Evolutionary conservation across 1,140 invertebrate genomes (phyloP).

Genomic region (Zaprionus vittiger): DNA sequence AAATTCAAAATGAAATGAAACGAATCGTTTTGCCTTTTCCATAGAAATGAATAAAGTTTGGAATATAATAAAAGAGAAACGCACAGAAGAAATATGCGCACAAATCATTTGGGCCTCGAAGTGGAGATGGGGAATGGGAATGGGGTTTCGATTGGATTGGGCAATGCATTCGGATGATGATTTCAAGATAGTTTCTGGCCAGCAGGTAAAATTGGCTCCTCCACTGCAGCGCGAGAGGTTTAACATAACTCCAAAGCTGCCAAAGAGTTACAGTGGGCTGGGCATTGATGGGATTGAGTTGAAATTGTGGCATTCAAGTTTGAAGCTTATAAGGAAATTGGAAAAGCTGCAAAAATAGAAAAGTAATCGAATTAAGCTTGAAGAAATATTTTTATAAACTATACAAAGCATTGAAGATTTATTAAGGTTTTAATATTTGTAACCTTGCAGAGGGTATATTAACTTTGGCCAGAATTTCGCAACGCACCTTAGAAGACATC

Average conservation of each 20-base stretch:
- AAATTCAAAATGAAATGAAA: conserved; percentile 81
- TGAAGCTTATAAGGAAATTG: background rate
- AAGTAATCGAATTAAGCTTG: background rate
- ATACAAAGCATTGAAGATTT: background rate
- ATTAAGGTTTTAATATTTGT: too few species aligned
- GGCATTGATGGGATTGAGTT: conserved; percentile 3
- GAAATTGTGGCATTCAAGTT: background rate
- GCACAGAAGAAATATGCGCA: conserved; percentile 70
- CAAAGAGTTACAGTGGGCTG: conserved; percentile 38
- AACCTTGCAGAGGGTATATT: too few species aligned
- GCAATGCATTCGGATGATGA: conserved; percentile 29
- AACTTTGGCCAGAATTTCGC: too few species aligned
- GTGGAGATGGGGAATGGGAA: background rate
- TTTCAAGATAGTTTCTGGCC: conserved; percentile 52
- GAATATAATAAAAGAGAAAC: conserved; percentile 39
- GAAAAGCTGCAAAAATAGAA: background rate
- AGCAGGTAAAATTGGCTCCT: conserved; percentile 65
- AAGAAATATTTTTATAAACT: background rate
- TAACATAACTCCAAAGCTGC: conserved; percentile 45
- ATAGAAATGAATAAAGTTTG: conserved; percentile 74
- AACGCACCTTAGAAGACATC: too few species aligned
- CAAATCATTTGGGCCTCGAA: conserved; percentile 66
- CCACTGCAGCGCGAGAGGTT: conserved; percentile 32
- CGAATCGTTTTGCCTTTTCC: conserved; percentile 64
- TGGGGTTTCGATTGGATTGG: conserved; percentile 22